phyloP scores from a whole-genome alignment of 23 tunicate genomes.

The Styela clava region DNA sequence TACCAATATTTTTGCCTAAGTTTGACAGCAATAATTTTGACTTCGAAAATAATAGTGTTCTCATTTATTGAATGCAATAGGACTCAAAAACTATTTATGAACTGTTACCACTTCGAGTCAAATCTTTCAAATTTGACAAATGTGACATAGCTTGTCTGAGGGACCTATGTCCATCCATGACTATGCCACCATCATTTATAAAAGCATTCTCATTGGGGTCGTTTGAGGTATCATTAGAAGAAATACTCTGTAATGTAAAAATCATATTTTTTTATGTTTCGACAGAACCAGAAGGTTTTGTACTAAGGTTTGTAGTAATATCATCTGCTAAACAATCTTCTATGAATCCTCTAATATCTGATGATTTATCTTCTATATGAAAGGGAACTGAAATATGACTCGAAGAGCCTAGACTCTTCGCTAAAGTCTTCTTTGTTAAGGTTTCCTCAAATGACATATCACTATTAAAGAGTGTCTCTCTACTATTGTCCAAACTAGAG shows the following conservation, averaged over 20 bases:
- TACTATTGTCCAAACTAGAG: background rate
- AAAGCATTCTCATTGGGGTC: background rate
- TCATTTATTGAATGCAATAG: no score
- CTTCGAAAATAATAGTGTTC: no score
- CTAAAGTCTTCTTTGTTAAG: background rate
- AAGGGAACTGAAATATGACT: conserved; percentile 2
- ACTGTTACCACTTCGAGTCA: no score
- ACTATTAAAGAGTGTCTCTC: background rate
- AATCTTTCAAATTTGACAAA: background rate
- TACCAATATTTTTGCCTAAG: no score
- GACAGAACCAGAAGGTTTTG: background rate
- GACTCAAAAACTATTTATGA: no score
- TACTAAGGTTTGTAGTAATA: background rate
- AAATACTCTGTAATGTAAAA: background rate
- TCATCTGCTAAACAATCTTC: background rate
- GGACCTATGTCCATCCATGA: background rate
- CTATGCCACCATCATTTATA: background rate
- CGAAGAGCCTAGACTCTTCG: background rate
- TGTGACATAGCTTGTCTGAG: background rate
- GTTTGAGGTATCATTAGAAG: background rate
- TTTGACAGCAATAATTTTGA: no score
- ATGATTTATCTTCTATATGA: background rate
- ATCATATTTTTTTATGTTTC: conserved; percentile 11
- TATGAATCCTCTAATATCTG: background rate
- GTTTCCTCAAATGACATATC: background rate